phyloP scores from a whole-genome alignment of 64 coral and sea anemone genomes.

The Dendrophyllia cribrosa region DNA sequence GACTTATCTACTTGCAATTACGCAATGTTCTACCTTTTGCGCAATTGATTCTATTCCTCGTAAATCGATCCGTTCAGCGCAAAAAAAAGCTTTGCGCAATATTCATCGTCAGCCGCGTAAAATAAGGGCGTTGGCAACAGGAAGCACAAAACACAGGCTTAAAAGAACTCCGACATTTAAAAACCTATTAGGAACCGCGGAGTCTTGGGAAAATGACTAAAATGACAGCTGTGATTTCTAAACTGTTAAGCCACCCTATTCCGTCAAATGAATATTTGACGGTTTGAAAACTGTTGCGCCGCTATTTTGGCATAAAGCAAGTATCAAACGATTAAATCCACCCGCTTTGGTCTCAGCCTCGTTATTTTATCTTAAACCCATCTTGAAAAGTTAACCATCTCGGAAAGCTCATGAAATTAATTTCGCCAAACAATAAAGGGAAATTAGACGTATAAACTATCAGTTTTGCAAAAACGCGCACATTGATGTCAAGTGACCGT shows the following conservation, averaged over 20 bases:
- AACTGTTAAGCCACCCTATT: background rate
- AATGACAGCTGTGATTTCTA: constrained; percentile 4
- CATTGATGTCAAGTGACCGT: background rate
- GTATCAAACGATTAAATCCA: background rate
- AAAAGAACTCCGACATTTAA: background rate
- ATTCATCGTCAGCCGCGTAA: too few species aligned
- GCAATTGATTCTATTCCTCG: background rate
- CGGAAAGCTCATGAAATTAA: background rate
- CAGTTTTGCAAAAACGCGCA: background rate
- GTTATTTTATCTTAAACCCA: background rate
- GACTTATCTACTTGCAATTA: too few species aligned
- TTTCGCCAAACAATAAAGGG: background rate
- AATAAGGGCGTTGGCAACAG: background rate
- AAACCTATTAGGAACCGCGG: background rate
- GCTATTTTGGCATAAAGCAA: background rate
- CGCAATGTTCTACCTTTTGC: too few species aligned
- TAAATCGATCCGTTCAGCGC: background rate
- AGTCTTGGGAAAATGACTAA: constrained; percentile 2
- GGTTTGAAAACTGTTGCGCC: background rate
- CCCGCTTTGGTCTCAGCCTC: background rate
- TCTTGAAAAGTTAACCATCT: background rate
- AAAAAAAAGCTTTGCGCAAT: background rate
- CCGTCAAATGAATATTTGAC: constrained; percentile 11
- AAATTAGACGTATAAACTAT: background rate
- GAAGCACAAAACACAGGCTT: background rate